Conservation (phyloP, 2,888 invertebrate genomes). For the Tipula lateralis region DNA sequence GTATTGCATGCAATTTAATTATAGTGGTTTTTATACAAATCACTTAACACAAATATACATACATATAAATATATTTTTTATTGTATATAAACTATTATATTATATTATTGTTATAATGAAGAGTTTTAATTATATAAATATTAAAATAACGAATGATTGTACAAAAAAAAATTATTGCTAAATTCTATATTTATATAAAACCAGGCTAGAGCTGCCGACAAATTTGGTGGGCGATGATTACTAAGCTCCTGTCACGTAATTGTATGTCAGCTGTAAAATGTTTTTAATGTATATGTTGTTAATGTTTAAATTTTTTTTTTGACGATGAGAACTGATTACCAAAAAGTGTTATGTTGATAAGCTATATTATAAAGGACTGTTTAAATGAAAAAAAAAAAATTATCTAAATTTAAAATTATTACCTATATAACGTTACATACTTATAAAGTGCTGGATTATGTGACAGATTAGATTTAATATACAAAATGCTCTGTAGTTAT, state of each 20-base stretch:
- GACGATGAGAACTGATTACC: background rate
- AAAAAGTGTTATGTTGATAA: background rate
- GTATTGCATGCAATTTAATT: background rate
- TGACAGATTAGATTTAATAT: background rate
- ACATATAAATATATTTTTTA: background rate
- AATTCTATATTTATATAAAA: background rate
- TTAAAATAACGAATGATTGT: background rate
- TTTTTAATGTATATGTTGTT: background rate
- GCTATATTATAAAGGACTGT: background rate
- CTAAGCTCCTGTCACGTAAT: background rate
- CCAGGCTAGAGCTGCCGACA: background rate
- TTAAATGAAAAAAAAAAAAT: background rate
- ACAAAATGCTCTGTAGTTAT: background rate
- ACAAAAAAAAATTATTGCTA: background rate
- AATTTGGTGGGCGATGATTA: background rate
- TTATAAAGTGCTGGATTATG: background rate
- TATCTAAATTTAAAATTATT: background rate
- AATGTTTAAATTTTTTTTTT: background rate
- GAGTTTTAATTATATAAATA: background rate
- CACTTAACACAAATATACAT: background rate
- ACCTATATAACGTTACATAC: background rate
- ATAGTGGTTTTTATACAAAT: conserved; percentile 11
- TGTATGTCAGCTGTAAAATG: background rate
- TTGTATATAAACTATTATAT: background rate
- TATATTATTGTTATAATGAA: background rate